Evolutionary conservation across 2,797 vertebrate species (phyloP).

Genomic region (Ptychadena robeensis): DNA sequence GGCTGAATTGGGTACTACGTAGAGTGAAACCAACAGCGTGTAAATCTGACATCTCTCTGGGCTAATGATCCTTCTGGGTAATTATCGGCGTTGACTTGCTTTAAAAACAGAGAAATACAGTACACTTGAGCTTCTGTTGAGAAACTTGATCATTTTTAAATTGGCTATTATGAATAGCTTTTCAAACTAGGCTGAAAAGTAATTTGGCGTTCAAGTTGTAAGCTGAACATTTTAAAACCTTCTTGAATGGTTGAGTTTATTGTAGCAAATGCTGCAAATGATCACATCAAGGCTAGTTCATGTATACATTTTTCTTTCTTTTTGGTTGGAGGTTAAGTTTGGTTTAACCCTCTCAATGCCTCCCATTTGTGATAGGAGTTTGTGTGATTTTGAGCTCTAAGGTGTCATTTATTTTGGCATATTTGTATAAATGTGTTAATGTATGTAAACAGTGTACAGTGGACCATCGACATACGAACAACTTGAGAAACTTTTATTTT

Average conservation of each 20-base stretch:
- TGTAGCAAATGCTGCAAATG: not conserved
- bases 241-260: conserved; percentile 8
- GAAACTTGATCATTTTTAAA: conserved; percentile 66
- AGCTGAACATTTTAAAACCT: conserved; percentile 32
- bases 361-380: too few species aligned
- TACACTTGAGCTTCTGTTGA: conserved; percentile 63
- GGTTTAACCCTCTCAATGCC: too few species aligned
- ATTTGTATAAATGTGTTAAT: too few species aligned
- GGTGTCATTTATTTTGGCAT: too few species aligned
- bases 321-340: too few species aligned
- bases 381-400: too few species aligned
- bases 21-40: conserved; percentile 61
- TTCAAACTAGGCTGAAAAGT: conserved; percentile 60
- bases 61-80: conserved; percentile 63
- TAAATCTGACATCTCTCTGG: conserved; percentile 59
- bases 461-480: too few species aligned
- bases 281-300: not conserved
- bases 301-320: not conserved
- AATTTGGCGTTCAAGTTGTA: conserved; percentile 58
- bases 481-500: too few species aligned
- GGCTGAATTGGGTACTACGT: conserved; percentile 62
- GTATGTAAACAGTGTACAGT: too few species aligned
- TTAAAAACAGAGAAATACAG: conserved; percentile 64
- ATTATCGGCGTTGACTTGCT: conserved; percentile 63
- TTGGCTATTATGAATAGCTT: conserved; percentile 66